Conservation (phyloP, 2,888 invertebrate genomes). For the Volucella bombylans region DNA sequence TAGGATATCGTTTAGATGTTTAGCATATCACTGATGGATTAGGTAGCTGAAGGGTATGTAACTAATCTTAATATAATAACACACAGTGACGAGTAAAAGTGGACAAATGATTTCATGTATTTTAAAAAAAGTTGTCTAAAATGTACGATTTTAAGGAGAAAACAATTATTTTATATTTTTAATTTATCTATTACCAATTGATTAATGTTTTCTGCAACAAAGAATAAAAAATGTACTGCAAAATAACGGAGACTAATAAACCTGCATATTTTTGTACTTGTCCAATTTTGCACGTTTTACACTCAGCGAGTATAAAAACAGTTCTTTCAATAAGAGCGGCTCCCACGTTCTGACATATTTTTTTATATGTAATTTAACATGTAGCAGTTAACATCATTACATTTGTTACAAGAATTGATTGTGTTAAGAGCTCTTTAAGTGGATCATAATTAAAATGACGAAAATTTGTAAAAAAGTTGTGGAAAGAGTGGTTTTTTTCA, state of each 20-base stretch:
- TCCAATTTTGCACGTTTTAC: background rate
- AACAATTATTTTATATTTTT: background rate
- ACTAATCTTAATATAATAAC: no score
- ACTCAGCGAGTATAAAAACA: background rate
- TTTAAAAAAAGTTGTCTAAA: conserved; percentile 2
- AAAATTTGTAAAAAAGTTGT: conserved; percentile 1
- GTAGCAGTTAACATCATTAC: background rate
- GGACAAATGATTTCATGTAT: background rate
- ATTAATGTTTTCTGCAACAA: background rate
- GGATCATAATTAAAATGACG: background rate
- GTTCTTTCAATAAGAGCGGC: background rate
- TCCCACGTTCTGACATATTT: background rate
- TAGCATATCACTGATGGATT: no score
- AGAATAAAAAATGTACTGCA: background rate
- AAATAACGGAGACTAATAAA: background rate
- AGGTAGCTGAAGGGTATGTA: no score
- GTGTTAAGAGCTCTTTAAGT: background rate
- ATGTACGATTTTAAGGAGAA: background rate
- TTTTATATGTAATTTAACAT: background rate
- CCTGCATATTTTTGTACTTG: background rate
- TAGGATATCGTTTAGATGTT: no score
- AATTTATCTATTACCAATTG: no score
- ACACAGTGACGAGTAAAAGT: no score
- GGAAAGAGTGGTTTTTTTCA: background rate
- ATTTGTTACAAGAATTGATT: background rate